Base-by-base conservation (phyloP, 2,888 invertebrate species). In the Cybosia mesomella region DNA sequence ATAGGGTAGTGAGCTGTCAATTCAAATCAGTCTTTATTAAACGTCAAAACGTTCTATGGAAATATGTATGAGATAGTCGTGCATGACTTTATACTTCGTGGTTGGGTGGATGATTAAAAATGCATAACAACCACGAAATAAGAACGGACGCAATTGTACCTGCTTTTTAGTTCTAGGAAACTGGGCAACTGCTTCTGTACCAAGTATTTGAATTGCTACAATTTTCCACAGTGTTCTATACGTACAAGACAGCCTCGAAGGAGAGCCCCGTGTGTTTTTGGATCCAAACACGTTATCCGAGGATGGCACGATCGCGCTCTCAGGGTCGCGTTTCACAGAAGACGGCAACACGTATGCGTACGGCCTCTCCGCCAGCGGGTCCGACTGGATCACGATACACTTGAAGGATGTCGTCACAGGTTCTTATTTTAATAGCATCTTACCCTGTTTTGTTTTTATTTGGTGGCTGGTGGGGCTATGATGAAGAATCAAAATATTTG, bases 361-460 rank as follows among this genome's bases (percentile, higher is more conserved):
- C 92, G 98, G 98, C 0, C 95, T 99, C 1, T 98, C 98, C 78
- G 96, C 96, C 72, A 98, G 98, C 89, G 99, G 99, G 0, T 99
- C 99, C 1, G 99, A 99, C 90, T 99, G 99, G 99, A 96, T 97
- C 77, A 98, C 98, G 63, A 98, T 99, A 83, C 97, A 97, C 85
- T 96, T 98, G 80, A 97, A 97, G 80, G 96, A 97, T 92, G 97
- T 97, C 0, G 96, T 95, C 71, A 97, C 97, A 83, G 97, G 97
- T 96, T 89, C 67, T 68, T 64, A 34, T 22, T 34, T 34, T 9
- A 21, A 53, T 57, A 22, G 5, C 10, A 2, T 54, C 1, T 58
- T 58, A 34, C 0, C 28, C 8, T 57, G 1, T n/a, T 58, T 15
- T 8, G 24, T n/a, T n/a, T n/a, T n/a, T n/a, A n/a, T n/a, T n/a